A percentile compares a stretch with the other conserved stretches of the same genome.
These are phyloP conservation scores for Drosophila stalkeri DNA, from an alignment of 2,888 invertebrate genomes.

Conservation along the genomic window DNA sequence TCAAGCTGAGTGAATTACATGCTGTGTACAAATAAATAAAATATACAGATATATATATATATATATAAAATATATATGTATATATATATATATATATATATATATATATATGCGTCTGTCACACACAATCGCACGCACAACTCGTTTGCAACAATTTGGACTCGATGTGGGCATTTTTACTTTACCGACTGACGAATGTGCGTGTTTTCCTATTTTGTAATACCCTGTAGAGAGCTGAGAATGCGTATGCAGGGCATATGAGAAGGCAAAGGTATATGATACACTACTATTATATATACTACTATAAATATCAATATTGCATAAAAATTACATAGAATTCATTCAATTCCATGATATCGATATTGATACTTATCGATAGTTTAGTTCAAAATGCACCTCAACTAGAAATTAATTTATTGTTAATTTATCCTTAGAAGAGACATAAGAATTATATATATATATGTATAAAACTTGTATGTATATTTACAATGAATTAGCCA, in stretches of 20 bases:
- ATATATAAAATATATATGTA: neutral
- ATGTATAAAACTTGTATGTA: too few species aligned
- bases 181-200: conserved; percentile 38
- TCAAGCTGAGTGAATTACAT: conserved; percentile 46
- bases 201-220: conserved; percentile 31
- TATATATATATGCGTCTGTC: conserved; percentile 15
- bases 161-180: conserved; percentile 66
- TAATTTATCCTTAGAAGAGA: too few species aligned
- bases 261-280: neutral
- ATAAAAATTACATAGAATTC: too few species aligned
- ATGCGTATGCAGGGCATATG: neutral
- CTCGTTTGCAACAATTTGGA: conserved; percentile 61
- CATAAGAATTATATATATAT: too few species aligned
- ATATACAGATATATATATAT: neutral
- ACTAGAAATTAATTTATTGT: too few species aligned
- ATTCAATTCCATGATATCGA: too few species aligned
- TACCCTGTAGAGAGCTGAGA: neutral
- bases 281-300: too few species aligned
- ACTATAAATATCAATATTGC: neutral
- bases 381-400: too few species aligned
- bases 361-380: too few species aligned
- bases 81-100: neutral
- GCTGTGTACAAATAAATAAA: neutral
- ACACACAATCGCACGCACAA: conserved; percentile 32
- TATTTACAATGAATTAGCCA: too few species aligned